Conservation (phyloP, 2,888 invertebrate genomes). For the Mayetiola destructor region DNA sequence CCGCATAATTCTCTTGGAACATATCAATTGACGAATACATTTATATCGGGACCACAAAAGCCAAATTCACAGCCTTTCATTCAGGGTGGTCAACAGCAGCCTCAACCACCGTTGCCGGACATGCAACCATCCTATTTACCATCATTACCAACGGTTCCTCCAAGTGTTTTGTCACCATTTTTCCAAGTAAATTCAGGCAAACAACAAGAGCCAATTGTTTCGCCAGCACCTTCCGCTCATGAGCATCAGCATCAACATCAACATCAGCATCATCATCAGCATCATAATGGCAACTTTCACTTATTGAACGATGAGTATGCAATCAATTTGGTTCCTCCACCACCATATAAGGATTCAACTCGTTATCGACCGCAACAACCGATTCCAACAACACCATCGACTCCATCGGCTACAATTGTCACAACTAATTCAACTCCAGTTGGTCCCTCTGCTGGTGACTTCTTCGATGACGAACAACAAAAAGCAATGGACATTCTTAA, state of each 20-base stretch:
- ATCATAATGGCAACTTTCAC: neutral
- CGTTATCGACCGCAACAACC: constrained; percentile 12
- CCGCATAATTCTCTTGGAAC: neutral
- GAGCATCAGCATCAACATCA: too few species aligned
- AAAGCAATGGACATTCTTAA: constrained; percentile 17
- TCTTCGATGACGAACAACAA: constrained; percentile 14
- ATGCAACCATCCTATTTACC: constrained; percentile 4
- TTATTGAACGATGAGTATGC: constrained; percentile 16
- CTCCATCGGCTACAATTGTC: neutral
- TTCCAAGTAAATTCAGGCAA: constrained; percentile 15
- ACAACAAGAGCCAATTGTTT: neutral
- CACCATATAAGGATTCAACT: constrained; percentile 16
- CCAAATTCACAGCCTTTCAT: neutral
- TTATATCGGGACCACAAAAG: constrained; percentile 1
- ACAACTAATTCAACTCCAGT: neutral
- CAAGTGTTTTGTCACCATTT: constrained; percentile 18
- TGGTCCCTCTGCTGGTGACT: neutral
- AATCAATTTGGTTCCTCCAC: constrained; percentile 17
- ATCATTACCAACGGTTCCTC: constrained; percentile 17
- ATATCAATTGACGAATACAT: constrained; percentile 5
- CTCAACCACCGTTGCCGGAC: neutral
- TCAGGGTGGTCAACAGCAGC: neutral
- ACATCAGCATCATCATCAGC: neutral
- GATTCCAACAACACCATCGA: constrained; percentile 3
- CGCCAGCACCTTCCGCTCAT: neutral